Evolutionary conservation across 2,888 invertebrate genomes (phyloP), one percentile per base, ranked within the genome.

Genomic region (Syritta pipiens): DNA sequence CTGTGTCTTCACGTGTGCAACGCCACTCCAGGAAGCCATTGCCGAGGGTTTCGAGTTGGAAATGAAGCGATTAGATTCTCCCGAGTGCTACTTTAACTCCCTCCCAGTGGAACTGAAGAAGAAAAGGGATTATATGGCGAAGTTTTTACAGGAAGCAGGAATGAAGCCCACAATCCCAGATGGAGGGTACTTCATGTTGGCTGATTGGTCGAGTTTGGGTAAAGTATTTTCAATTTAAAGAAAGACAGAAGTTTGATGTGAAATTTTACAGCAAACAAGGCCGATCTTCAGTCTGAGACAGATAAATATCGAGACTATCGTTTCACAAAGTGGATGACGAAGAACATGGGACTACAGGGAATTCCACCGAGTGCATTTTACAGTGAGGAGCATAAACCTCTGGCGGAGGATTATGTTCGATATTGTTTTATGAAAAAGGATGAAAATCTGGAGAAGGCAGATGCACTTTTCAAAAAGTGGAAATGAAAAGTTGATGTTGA

Each of bases 321-420:
- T 82, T 99, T 99, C 88, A 97, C 97, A 0, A 96, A 97, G 89
- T 99, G 98, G 95, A 94, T 99, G 91, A 95, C 95, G 0, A 96
- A 95, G 85, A 95, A 97, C 85, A 93, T 96, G 84, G 97, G 97
- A 40, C 90, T 99, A 12, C 95, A 97, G 83, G 94, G 96, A 6
- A 99, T 99, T 82, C 99, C 99, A 1, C 96, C 97, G 0, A 94
- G 95, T 42, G 97, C 97, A 0, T 99, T 99, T 90, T 99, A 98
- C 88, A 93, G 94, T 12, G 90, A 91, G 3, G 90, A 89, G 5
- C 93, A 98, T 89, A 97, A 97, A 87, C 88, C 90, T 65, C 89
- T 97, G 4, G 97, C 93, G 0, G 96, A 97, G 87, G 92, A 96
- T 87, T 95, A 92, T 85, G 95, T 97, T 0, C 91, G 98, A 51